phyloP scores from a whole-genome alignment of 2,797 vertebrate genomes.

The Sebastes cheni region DNA sequence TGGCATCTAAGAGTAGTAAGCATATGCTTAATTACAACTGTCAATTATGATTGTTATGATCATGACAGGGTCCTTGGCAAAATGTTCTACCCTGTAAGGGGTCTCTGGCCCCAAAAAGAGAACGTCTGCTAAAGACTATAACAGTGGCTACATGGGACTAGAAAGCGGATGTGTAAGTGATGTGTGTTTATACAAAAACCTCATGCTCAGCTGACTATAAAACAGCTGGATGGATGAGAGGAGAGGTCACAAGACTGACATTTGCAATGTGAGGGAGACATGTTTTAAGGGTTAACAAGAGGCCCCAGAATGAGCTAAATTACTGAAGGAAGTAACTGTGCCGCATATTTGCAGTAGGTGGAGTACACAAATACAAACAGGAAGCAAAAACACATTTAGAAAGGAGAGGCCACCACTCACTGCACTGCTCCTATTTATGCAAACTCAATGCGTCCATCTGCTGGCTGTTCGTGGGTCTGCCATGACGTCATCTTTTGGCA shows the following conservation, averaged over 20 bases:
- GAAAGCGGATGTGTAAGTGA: background rate
- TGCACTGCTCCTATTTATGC: background rate
- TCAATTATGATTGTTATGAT: no score
- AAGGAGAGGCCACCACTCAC: background rate
- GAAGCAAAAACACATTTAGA: slow-evolving; percentile 3
- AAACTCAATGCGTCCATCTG: slow-evolving; percentile 67
- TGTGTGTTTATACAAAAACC: slow-evolving; percentile 8
- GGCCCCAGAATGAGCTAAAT: background rate
- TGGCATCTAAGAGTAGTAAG: no score
- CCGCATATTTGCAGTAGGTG: background rate
- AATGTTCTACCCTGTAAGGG: no score
- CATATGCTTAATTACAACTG: no score
- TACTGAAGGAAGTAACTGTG: background rate
- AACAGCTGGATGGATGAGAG: background rate
- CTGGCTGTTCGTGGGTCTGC: slow-evolving; percentile 49
- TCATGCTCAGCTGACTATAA: background rate
- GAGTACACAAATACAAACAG: background rate
- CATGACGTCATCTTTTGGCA: slow-evolving; percentile 54
- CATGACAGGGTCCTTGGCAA: no score
- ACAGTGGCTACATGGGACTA: background rate
- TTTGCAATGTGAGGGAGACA: background rate
- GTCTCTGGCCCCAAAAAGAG: background rate
- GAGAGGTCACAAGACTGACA: background rate
- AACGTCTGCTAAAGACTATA: background rate
- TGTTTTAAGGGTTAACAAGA: background rate